Conservation (phyloP, 2,797 vertebrate genomes). For the Cygnus olor region DNA sequence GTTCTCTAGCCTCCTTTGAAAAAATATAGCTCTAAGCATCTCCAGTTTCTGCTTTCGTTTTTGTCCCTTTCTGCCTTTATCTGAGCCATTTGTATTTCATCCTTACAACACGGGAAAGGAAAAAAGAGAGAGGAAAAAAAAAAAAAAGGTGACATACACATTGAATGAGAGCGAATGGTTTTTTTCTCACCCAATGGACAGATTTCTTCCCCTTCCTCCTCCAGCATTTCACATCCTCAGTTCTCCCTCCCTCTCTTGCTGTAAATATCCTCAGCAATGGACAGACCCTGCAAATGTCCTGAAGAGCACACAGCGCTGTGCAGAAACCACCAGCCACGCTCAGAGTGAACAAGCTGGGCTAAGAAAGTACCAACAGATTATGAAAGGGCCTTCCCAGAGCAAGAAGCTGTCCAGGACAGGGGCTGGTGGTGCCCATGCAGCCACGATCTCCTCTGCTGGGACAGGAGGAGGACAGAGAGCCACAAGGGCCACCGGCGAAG, state of each 20-base stretch:
- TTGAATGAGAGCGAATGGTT: neutral
- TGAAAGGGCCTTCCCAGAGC: neutral
- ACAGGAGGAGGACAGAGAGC: neutral
- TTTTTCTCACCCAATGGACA: neutral
- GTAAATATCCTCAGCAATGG: neutral
- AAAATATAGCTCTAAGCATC: neutral
- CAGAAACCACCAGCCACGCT: neutral
- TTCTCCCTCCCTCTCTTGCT: neutral
- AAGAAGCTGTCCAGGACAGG: neutral
- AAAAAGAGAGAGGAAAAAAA: neutral
- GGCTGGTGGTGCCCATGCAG: neutral
- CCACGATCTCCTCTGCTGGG: neutral
- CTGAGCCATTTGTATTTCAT: neutral
- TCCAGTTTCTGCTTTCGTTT: neutral
- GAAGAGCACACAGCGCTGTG: neutral
- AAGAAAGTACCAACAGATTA: neutral
- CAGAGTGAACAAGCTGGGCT: neutral
- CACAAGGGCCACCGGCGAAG: fast-evolving
- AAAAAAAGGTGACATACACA: neutral
- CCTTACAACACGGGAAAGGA: neutral
- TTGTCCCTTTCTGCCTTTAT: neutral
- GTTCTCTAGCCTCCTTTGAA: neutral
- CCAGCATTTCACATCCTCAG: neutral
- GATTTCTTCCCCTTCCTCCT: neutral
- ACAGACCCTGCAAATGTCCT: neutral